phyloP scores from a whole-genome alignment of 2,113 vertebrate genomes.

The Phalacrocorax pelagicus region DNA sequence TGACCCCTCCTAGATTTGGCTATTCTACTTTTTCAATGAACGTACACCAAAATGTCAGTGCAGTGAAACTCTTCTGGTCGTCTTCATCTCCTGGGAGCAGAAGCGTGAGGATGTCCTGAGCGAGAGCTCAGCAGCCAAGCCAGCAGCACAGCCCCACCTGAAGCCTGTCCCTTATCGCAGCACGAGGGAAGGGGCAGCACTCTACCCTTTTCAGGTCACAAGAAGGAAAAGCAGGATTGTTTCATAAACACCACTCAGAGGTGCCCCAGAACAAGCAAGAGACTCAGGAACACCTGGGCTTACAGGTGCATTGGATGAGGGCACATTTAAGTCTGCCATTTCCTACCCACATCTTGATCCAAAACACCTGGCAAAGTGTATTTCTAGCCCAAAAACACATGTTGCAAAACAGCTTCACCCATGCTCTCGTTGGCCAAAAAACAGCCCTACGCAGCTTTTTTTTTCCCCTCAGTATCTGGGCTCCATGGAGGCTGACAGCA shows the following conservation, averaged over 20 bases:
- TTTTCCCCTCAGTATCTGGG: not conserved
- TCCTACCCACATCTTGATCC: not conserved
- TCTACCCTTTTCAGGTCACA: not conserved
- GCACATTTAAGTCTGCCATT: not conserved
- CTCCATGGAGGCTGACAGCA: not conserved
- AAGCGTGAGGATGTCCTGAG: not conserved
- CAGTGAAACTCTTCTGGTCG: not conserved
- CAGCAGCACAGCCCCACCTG: too few relatives aligned
- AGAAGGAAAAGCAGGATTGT: not conserved
- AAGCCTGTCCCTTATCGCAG: not conserved
- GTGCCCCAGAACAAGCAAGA: not conserved
- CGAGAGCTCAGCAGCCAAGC: not conserved
- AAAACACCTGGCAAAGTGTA: not conserved
- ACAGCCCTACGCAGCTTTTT: not conserved
- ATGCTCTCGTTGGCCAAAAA: not conserved
- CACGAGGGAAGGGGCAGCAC: not conserved
- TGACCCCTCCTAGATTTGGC: not conserved
- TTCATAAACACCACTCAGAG: not conserved
- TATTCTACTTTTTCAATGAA: not conserved
- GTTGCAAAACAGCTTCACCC: not conserved
- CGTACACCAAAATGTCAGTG: not conserved
- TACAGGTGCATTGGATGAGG: not conserved
- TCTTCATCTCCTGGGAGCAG: not conserved
- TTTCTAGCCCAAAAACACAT: not conserved
- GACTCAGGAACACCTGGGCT: not conserved